Evolutionary conservation across 2,888 invertebrate species (phyloP).

Genomic region (Gibbula magus): DNA sequence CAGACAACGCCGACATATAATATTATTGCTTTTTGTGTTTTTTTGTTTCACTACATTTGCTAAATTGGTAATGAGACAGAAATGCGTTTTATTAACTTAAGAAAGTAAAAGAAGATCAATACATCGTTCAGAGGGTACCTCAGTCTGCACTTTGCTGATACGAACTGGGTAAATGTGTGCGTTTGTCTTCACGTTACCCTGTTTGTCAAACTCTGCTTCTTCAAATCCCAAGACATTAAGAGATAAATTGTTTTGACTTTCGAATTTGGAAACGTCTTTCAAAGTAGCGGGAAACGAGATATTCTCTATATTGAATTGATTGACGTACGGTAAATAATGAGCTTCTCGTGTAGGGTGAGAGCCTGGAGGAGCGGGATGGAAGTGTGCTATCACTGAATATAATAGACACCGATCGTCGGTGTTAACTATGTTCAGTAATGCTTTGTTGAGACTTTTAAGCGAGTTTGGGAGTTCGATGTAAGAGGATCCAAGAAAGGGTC

Average conservation of each 20-base stretch:
- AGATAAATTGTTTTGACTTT: neutral
- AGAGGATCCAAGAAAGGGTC: neutral
- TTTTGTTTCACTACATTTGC: neutral
- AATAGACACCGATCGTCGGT: neutral
- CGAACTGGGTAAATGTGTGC: no score
- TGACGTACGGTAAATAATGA: neutral
- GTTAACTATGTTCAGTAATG: neutral
- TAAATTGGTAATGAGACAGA: constrained; percentile 5
- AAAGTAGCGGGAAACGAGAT: neutral
- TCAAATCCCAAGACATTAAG: neutral
- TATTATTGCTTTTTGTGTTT: no score
- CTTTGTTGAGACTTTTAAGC: neutral
- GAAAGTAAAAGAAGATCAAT: neutral
- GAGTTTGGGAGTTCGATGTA: neutral
- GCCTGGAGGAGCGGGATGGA: neutral
- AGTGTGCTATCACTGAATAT: neutral
- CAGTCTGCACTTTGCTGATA: neutral
- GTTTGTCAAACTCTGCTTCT: neutral
- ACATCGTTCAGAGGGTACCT: neutral
- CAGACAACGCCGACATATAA: neutral
- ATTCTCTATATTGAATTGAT: neutral
- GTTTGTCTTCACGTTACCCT: no score
- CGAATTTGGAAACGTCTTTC: neutral
- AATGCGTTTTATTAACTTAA: neutral
- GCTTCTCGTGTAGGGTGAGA: neutral